Conservation (phyloP, 35 echinoderm and acorn worm species). For the Eucidaris tribuloides region DNA sequence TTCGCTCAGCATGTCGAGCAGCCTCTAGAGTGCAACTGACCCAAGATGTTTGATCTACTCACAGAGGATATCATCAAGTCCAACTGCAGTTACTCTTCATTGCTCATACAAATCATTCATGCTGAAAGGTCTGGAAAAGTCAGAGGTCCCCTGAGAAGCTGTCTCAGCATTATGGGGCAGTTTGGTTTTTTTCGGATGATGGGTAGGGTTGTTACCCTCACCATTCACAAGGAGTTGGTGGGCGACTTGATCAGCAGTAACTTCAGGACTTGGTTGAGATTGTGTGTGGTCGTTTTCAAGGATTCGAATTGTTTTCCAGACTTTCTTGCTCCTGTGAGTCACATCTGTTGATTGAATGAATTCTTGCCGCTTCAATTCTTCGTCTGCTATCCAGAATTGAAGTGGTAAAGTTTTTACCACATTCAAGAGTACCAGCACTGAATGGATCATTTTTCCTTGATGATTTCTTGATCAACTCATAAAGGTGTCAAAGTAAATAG, state of each 20-base stretch:
- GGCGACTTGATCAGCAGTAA: not conserved
- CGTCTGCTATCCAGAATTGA: not conserved
- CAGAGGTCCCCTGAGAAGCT: slow-evolving; percentile 7
- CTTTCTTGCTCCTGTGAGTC: not conserved
- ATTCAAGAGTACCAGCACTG: not conserved
- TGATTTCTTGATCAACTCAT: not conserved
- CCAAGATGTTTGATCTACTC: slow-evolving; percentile 55
- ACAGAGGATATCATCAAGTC: slow-evolving; percentile 28
- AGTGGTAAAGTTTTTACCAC: not conserved
- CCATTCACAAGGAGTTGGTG: not conserved
- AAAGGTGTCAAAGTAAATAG: not conserved
- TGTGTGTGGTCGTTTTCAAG: not conserved
- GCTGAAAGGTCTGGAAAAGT: slow-evolving; percentile 9
- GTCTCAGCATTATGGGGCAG: not conserved
- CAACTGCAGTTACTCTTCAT: slow-evolving; percentile 12
- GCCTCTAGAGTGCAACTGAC: slow-evolving; percentile 25
- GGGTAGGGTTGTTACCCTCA: not conserved
- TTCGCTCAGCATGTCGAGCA: slow-evolving; percentile 36
- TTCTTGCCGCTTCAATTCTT: not conserved
- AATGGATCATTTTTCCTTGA: not conserved
- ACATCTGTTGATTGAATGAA: not conserved
- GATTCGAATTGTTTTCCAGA: not conserved
- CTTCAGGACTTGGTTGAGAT: not conserved
- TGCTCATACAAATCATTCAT: slow-evolving; percentile 24
- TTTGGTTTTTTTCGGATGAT: not conserved